Conservation (phyloP, 2,888 invertebrate species). For the Sphecodes monilicornis region DNA sequence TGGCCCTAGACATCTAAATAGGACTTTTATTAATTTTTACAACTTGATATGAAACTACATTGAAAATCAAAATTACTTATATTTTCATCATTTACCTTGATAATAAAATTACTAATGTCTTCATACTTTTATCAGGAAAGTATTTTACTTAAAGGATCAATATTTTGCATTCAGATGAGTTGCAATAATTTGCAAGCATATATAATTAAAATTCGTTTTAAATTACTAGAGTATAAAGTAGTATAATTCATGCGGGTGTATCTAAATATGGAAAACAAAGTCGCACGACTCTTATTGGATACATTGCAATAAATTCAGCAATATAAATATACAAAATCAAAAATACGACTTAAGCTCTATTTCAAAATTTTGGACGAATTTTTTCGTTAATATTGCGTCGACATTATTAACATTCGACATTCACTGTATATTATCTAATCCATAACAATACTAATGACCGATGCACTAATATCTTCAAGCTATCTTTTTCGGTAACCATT, state of each 20-base stretch:
- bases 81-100: not conserved
- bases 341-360: slow-evolving; percentile 20
- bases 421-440: slow-evolving; percentile 26
- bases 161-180: not conserved
- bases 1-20: not conserved
- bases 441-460: slow-evolving; percentile 24
- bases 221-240: slow-evolving; percentile 28
- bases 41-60: slow-evolving; percentile 26
- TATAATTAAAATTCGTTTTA: not conserved
- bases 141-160: slow-evolving; percentile 6
- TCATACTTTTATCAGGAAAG: slow-evolving; percentile 6
- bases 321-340: slow-evolving; percentile 36
- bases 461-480: slow-evolving; percentile 28
- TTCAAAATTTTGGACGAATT: slow-evolving; percentile 44
- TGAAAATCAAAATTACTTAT: slow-evolving; percentile 20
- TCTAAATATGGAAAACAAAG: slow-evolving; percentile 17
- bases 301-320: slow-evolving; percentile 14
- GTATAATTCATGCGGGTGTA: not conserved
- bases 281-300: not conserved
- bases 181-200: slow-evolving; percentile 10
- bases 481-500: slow-evolving; percentile 31
- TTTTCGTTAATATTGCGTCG: slow-evolving; percentile 27
- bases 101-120: not conserved
- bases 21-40: slow-evolving; percentile 22
- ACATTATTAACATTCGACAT: slow-evolving; percentile 27